Conservation (phyloP, 2,113 vertebrate species). For the Carettochelys insculpta region DNA sequence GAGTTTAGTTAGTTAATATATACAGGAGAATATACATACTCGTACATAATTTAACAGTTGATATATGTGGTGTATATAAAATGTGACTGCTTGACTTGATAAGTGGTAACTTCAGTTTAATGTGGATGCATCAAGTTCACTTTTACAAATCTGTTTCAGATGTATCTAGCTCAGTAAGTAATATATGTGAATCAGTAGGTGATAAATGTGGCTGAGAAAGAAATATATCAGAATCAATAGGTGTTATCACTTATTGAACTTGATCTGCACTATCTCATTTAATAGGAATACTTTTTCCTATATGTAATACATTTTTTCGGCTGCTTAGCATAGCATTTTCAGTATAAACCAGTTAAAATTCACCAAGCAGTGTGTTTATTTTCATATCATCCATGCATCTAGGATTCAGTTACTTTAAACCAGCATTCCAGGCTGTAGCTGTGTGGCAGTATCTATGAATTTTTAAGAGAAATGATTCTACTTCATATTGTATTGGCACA, state of each 20-base stretch:
- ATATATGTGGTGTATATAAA: background rate
- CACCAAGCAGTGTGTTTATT: background rate
- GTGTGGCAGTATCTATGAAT: background rate
- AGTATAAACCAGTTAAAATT: background rate
- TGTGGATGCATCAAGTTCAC: background rate
- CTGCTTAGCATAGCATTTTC: slow-evolving; percentile 8
- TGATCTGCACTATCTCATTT: background rate
- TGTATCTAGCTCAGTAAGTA: slow-evolving; percentile 1
- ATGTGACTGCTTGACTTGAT: background rate
- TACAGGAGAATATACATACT: background rate
- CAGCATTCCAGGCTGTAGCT: background rate
- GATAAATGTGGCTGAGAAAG: slow-evolving; percentile 29
- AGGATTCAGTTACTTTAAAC: background rate
- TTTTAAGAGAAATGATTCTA: slow-evolving; percentile 2
- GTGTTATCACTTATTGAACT: background rate
- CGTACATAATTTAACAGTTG: background rate
- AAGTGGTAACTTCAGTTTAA: slow-evolving; percentile 4
- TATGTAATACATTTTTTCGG: slow-evolving; percentile 7
- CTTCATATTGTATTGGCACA: accelerated
- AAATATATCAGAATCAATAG: background rate
- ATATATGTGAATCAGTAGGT: background rate
- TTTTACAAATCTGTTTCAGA: background rate
- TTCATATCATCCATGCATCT: background rate
- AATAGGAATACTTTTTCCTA: background rate
- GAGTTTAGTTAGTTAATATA: background rate